Evolutionary conservation across 2,113 vertebrate genomes (phyloP).

Genomic region (Callorhinus ursinus): DNA sequence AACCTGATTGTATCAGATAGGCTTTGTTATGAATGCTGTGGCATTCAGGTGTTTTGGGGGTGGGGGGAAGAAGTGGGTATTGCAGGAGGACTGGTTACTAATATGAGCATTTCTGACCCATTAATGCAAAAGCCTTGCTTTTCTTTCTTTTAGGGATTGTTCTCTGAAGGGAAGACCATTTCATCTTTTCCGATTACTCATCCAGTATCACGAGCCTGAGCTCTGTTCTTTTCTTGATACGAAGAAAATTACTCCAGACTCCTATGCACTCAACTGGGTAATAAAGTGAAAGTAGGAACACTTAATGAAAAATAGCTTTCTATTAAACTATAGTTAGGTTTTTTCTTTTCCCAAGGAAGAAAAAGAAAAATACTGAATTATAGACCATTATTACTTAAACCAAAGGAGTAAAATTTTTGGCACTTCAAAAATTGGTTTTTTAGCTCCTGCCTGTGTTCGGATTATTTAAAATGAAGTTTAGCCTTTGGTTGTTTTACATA

Average conservation of each 20-base stretch:
- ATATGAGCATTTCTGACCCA: background rate
- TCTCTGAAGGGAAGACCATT: conserved; percentile 95
- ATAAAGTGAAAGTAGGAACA: conserved; percentile 90
- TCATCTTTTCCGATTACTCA: conserved; percentile 96
- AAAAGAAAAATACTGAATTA: conserved; percentile 39
- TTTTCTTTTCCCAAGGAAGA: background rate
- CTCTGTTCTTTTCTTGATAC: conserved; percentile 98
- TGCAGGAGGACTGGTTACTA: background rate
- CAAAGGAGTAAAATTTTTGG: conserved; percentile 3
- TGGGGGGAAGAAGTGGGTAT: background rate
- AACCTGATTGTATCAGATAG: background rate
- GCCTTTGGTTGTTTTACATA: conserved; percentile 28
- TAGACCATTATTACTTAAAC: background rate
- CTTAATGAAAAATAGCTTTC: conserved; percentile 87
- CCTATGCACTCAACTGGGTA: conserved; percentile 97
- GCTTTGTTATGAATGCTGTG: background rate
- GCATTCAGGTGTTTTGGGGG: background rate
- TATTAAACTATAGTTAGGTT: conserved; percentile 62
- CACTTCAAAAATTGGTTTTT: conserved; percentile 22
- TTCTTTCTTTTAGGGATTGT: conserved; percentile 91
- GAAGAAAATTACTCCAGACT: conserved; percentile 99
- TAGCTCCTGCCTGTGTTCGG: background rate
- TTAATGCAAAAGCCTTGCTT: conserved; percentile 63
- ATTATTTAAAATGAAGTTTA: conserved; percentile 54
- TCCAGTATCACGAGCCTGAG: conserved; percentile 99